Base-by-base conservation (phyloP, 1,140 invertebrate species). In the Solen grandis region DNA sequence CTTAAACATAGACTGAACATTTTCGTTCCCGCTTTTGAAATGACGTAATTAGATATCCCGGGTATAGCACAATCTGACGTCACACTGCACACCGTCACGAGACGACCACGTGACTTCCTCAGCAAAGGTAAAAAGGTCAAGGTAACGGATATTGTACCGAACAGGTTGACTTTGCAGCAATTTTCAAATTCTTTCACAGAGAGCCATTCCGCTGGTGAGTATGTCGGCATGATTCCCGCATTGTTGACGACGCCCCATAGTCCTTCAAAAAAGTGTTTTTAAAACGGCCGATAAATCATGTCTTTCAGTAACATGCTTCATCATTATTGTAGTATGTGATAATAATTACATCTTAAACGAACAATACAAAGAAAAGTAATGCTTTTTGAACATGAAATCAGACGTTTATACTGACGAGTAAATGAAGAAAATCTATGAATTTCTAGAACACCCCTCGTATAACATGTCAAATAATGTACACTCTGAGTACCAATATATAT, bases 51-150 rank as follows among this genome's bases (percentile, higher is more conserved):
- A n/a, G 76, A 22, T 5, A 79, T 69, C 5, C 65, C 66, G 1
- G 76, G 66, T 33, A 68, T 68, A 5, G 50, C 76, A 27, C 36
- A 69, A 10, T 36, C 36, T 0, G 76, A 87, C 8, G 82, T 22
- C 5, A 84, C 66, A 55, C 88, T 88, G n/a, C 81, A 57, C 5
- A 80, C 85, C 75, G 88, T 89, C 19, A 89, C 82, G 14, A 89
- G 66, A 10, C 88, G 76, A 22, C 88, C 88, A 52, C 60, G 52
- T n/a, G 35, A 82, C 46, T 82, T 78, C 1, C 83, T 75, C 3
- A 89, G 27, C 3, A 89, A 72, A 5, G 88, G 87, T 10, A 89
- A 75, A 73, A 88, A 89, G 2, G 31, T 52, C 14, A 59, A 55
- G 10, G 83, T 87, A 0, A 87, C 83, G n/a, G 83, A 69, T 8